phyloP scores from a whole-genome alignment of 2,797 vertebrate species.

The Crenichthys baileyi region DNA sequence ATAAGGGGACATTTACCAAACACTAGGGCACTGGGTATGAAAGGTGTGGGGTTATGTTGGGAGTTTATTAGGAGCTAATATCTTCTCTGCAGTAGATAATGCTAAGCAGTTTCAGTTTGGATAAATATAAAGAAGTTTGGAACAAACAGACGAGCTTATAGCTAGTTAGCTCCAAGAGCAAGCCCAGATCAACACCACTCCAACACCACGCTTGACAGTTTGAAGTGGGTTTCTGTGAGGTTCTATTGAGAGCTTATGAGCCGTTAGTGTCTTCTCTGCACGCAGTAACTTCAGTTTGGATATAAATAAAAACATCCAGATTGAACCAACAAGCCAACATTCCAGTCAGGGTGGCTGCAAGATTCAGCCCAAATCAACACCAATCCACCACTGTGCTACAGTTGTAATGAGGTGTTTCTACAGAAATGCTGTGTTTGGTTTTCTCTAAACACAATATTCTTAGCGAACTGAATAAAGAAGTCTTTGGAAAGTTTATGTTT shows the following conservation, averaged over 20 bases:
- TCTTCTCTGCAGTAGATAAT: background rate
- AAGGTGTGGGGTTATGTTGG: background rate
- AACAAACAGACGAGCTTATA: background rate
- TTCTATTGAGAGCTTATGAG: background rate
- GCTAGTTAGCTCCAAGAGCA: background rate
- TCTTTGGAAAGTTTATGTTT: background rate
- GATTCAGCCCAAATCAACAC: background rate
- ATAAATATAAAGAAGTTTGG: background rate
- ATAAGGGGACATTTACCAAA: background rate
- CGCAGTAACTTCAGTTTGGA: background rate
- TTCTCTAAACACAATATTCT: background rate
- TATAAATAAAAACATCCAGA: background rate
- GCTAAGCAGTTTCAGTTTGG: background rate
- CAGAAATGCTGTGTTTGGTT: background rate
- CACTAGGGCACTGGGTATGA: background rate
- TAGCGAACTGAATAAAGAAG: background rate
- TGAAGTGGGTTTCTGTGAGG: background rate
- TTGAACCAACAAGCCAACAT: background rate
- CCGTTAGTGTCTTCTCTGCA: background rate
- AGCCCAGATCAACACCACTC: background rate
- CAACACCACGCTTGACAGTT: background rate
- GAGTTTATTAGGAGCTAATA: background rate
- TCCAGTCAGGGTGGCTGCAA: too few relatives aligned
- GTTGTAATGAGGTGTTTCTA: background rate
- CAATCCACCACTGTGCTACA: background rate